Conservation (phyloP, 2,797 vertebrate species). For the Limnodromus scolopaceus region DNA sequence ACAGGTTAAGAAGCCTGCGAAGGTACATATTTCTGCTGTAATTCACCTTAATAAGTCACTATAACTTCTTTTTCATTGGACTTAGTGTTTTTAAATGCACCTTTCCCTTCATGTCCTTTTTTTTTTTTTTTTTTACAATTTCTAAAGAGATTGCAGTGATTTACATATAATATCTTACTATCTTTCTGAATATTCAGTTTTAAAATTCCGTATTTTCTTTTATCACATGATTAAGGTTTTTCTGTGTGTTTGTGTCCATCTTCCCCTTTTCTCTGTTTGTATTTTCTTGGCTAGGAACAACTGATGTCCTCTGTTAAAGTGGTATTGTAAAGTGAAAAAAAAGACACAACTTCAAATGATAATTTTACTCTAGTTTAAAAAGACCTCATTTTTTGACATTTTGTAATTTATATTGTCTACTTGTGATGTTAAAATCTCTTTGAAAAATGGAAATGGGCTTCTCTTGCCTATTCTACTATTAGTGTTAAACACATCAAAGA, state of each 20-base stretch:
- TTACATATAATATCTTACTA: not conserved
- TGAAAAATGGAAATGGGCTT: not conserved
- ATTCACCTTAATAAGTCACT: not conserved
- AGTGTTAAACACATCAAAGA: not conserved
- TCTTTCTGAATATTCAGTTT: not conserved
- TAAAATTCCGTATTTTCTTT: not conserved
- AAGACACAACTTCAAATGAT: not conserved
- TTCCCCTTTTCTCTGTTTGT: not conserved
- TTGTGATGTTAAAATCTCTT: not conserved
- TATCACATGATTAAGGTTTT: not conserved
- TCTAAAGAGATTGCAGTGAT: not conserved
- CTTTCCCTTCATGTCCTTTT: not conserved
- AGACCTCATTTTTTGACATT: accelerated
- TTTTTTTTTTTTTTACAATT: not conserved
- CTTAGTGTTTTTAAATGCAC: not conserved
- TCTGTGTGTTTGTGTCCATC: not conserved
- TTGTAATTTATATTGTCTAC: not conserved
- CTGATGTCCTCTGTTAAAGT: not conserved
- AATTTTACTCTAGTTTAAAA: not conserved
- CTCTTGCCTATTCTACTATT: not conserved
- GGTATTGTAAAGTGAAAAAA: not conserved
- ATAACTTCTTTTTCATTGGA: not conserved
- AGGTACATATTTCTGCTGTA: not conserved
- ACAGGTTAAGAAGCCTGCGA: not conserved
- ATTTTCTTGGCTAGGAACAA: not conserved